Conservation (phyloP, 64 coral and sea anemone genomes). For the Montipora efflorescens region DNA sequence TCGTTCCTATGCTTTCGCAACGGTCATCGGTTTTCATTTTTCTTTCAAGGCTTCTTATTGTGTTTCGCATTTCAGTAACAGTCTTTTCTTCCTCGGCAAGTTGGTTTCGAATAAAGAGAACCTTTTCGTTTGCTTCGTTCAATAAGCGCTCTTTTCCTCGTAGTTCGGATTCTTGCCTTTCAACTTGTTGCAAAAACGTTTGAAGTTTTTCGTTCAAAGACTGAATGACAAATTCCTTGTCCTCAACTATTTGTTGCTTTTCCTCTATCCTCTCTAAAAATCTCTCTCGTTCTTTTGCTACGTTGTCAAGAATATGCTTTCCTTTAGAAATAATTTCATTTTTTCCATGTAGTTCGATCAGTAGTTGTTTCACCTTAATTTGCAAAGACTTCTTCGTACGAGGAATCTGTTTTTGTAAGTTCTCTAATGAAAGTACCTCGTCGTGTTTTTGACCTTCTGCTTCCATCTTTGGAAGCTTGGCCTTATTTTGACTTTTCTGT, state of each 20-base stretch:
- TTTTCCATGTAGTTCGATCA: constrained; percentile 64
- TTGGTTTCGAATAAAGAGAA: constrained; percentile 13
- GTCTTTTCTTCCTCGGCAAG: constrained; percentile 52
- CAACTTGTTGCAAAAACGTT: background rate
- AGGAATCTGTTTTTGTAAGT: constrained; percentile 50
- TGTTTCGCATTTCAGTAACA: constrained; percentile 62
- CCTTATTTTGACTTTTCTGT: constrained; percentile 11
- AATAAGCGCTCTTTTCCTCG: constrained; percentile 57
- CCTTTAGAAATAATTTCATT: constrained; percentile 71
- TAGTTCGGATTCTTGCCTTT: constrained; percentile 31
- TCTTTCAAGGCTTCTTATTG: constrained; percentile 26
- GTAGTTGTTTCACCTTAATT: constrained; percentile 43
- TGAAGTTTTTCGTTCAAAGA: constrained; percentile 42
- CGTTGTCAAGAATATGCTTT: constrained; percentile 40
- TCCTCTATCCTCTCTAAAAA: constrained; percentile 48
- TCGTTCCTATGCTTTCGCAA: background rate
- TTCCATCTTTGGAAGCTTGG: constrained; percentile 12
- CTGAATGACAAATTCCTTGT: constrained; percentile 63
- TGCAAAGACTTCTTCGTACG: constrained; percentile 69
- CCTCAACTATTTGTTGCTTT: constrained; percentile 58
- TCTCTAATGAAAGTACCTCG: constrained; percentile 17
- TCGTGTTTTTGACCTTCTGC: constrained; percentile 15
- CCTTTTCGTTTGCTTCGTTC: constrained; percentile 17
- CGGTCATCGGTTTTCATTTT: background rate
- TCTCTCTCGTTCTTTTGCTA: constrained; percentile 55